Base-by-base conservation (phyloP, 2,113 vertebrate species). In the Hippocampus zosterae region DNA sequence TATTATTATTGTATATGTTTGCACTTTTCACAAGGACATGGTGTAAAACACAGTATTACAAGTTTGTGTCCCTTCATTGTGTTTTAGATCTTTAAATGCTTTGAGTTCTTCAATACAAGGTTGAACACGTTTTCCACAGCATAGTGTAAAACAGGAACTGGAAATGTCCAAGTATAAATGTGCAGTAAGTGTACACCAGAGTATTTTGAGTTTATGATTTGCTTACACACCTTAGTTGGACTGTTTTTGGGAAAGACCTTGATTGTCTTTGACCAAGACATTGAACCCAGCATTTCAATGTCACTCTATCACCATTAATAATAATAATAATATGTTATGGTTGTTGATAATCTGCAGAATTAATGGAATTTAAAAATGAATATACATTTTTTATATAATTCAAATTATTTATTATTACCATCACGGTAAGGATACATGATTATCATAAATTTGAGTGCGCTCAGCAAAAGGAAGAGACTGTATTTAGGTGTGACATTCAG, bases 361-460 rank as follows among this genome's bases (percentile, higher is more conserved):
- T 16, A 19, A 29, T 33, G 59, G 15, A 3, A 59, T 59, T 8
- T 4, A 59, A 25, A 25, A 7, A 59, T 59, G 9, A 59, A 27
- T 3, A 59, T 57, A 23, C 23, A 3, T 57, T 23, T 23, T 57
- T 59, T n/a, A 5, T 37, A 37, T 5, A 6, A 15, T 19, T 60
- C 3, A 16, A 48, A 60, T 5, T 29, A 60, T 60, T 60, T 29
- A 29, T 60, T 29, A 60, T 60, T 6, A 33, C 16, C 2, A 1
- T 6, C 23, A 29, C 29, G 23, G 57, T 4, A 29, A 27, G 5
- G 3, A 3, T 4, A 60, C 29, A 15, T 29, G 11, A 60, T 60
- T 29, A 72, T 68, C 50, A 27, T 16, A 15, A 7, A 56, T 23
- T 71, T 61, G 25, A 68, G 50, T 44, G 42, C 69, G 2, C 61